Percentiles rank a stretch among this genome's conserved stretches.
These are phyloP conservation scores for Capitulum mitella DNA, from an alignment of 2,888 invertebrate species.

Conservation along the genomic window DNA sequence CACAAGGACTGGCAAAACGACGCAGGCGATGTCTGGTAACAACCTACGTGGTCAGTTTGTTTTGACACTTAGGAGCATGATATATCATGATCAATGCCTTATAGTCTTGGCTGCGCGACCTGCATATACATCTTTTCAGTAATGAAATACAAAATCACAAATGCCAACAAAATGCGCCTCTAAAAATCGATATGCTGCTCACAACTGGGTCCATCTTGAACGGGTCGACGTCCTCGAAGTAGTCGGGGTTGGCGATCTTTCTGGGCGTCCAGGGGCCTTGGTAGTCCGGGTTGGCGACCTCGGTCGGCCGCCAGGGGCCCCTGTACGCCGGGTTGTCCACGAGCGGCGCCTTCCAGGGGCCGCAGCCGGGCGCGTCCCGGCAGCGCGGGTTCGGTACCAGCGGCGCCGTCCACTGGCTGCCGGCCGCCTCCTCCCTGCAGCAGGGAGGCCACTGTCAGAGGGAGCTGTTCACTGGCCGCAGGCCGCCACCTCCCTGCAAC, in stretches of 20 bases:
- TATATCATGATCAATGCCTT: slow-evolving; percentile 11
- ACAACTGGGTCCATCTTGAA: slow-evolving; percentile 84
- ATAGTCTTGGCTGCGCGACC: no score
- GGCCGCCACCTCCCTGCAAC: no score
- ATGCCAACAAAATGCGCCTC: no score
- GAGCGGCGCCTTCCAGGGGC: slow-evolving; percentile 74
- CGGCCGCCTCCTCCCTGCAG: slow-evolving; percentile 85
- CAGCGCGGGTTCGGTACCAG: slow-evolving; percentile 83
- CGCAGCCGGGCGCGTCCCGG: slow-evolving; percentile 74
- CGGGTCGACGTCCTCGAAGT: slow-evolving; percentile 83
- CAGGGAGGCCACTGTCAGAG: neutral
- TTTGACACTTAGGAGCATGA: no score
- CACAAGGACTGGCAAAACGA: no score
- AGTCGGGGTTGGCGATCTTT: slow-evolving; percentile 83
- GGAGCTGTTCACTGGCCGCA: no score
- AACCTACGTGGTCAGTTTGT: no score
- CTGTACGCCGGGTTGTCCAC: slow-evolving; percentile 85
- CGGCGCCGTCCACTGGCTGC: slow-evolving; percentile 97
- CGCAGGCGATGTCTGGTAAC: no score
- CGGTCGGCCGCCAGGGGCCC: slow-evolving; percentile 78
- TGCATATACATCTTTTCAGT: no score
- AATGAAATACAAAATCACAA: no score
- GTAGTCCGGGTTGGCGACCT: slow-evolving; percentile 87
- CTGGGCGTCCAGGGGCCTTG: slow-evolving; percentile 89
- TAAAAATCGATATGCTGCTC: slow-evolving; percentile 47